Base-by-base conservation (phyloP, 1,140 invertebrate genomes). In the Leptestheria dahalacensis region DNA sequence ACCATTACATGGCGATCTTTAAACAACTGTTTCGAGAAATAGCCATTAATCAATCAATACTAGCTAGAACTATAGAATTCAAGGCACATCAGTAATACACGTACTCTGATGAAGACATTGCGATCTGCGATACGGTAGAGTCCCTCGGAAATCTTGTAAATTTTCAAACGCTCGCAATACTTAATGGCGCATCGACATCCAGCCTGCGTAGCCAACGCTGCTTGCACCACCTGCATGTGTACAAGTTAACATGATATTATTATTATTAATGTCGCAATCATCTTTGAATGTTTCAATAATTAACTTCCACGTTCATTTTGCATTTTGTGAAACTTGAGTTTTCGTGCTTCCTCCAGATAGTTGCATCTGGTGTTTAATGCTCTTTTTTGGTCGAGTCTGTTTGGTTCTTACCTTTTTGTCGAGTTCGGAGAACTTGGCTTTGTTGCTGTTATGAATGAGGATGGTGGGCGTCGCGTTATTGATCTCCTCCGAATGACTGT, bases 1-100 rank as follows among this genome's bases (percentile, higher is more conserved):
- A 95, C 91, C 90, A 94, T 95, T 75, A 92, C 91, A 71, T 90
- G 87, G 48, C 82, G 78, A 50, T 85, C 85, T 68, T 89, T 89
- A 66, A 91, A 73, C 65, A 90, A 71, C 87, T 90, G 73, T 12
- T 74, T 77, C 65, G 6, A 57, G 56, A 2, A 47, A 28, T 33
- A 60, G n/a, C 23, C 58, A 24, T 62, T n/a, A 58, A 9, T 41
- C 15, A 6, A 41, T 41, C n/a, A n/a, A n/a, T n/a, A n/a, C n/a
- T n/a, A n/a, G n/a, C n/a, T n/a, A n/a, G n/a, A n/a, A n/a, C n/a
- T n/a, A n/a, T 15, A 41, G 15, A 41, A 41, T 41, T 41, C 15
- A 41, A 41, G 15, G 15, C 6, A 41, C 12, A 24, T 51, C 21
- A 50, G 15, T 57, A 57, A 41, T 41, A 41, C 6, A 64, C 76